Conservation (phyloP, 1,140 invertebrate genomes). For the Cryptotermes secundus region DNA sequence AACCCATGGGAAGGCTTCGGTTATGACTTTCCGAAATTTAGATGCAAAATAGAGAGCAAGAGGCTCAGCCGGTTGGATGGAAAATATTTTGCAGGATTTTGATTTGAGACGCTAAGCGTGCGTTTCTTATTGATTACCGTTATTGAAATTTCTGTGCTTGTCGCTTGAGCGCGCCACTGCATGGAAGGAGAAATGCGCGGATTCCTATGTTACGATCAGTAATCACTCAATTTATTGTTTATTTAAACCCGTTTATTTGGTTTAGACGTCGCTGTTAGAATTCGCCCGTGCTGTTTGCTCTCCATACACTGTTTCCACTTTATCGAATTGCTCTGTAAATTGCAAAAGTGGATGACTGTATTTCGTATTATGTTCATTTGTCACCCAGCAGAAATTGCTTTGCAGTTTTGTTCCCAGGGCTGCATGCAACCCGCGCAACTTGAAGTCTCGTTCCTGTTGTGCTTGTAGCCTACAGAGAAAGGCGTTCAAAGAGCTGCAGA, state of each 20-base stretch:
- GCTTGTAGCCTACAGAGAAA: no score
- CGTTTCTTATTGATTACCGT: neutral
- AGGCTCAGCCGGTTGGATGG: neutral
- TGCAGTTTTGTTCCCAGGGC: neutral
- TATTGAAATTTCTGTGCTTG: neutral
- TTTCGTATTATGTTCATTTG: neutral
- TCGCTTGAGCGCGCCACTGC: neutral
- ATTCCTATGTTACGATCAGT: neutral
- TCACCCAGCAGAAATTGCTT: neutral
- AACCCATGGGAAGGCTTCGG: no score
- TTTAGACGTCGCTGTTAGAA: neutral
- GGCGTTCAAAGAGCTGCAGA: no score
- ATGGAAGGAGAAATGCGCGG: neutral
- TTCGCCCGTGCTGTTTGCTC: neutral
- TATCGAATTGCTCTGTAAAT: neutral
- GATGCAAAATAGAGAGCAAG: no score
- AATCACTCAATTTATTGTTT: conserved; percentile 3
- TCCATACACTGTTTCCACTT: neutral
- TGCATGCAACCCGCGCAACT: no score
- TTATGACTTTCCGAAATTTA: no score
- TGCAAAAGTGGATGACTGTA: neutral
- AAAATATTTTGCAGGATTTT: neutral
- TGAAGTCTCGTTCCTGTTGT: no score
- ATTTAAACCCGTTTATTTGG: neutral
- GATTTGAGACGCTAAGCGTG: neutral